Evolutionary conservation across 2,888 invertebrate genomes (phyloP), one percentile per base, ranked within the genome.

Genomic region (Himalopsyche anomala): DNA sequence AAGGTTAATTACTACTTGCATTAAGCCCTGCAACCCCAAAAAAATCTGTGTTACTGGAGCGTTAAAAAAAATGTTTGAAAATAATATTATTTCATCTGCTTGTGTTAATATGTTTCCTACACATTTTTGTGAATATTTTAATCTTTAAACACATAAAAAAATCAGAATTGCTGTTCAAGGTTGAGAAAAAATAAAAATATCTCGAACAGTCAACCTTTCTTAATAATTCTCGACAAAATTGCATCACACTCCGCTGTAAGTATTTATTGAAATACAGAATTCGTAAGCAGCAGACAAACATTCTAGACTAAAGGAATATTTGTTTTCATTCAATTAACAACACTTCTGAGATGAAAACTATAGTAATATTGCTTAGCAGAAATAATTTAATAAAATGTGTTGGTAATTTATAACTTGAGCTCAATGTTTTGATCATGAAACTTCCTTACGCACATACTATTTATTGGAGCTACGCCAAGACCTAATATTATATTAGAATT

Each of bases 141-240:
- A 74, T 74, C 74, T 51, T 15, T 51, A 12, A 51, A 38, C 38
- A 74, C 38, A 19, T 19, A 2, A 62, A 62, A n/a, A 62, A 19
- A 38, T 74, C 74, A 36, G 28, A 15, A 74, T 74, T 38, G 4
- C 74, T 51, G 9, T 28, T 69, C 74, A 74, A 74, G 74, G 74
- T 74, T 15, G 74, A 74, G 74, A 38, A 74, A 36, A 74, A 36
- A 74, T 36, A 38, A 74, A 74, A 74, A 74, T 74, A 74, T 74
- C 74, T 74, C 15, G 38, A 74, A 38, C 36, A 36, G 74, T 74
- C 74, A 74, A 74, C 15, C 15, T 11, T 74, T 74, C 15, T 3
- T 12, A 12, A 15, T 74, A 62, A 62, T 62, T 62, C 62, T n/a
- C 62, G 28, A 62, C n/a, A 62, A 28, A 62, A 28, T 19, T 62